Evolutionary conservation across 1,140 invertebrate genomes (phyloP).

Genomic region (Notospermus geniculatus): DNA sequence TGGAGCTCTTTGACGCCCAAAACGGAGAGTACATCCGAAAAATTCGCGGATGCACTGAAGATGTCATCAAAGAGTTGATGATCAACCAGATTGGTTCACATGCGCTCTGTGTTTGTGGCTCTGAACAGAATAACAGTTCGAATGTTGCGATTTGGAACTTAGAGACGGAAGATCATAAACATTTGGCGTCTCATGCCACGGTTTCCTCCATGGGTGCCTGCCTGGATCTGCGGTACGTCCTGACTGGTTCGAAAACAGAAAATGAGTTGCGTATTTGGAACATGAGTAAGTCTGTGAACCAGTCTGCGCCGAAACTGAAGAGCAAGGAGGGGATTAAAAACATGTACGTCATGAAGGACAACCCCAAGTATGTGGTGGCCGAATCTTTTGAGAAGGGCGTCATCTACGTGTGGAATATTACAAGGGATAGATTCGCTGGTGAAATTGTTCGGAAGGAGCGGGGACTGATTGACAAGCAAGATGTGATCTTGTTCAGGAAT

Average conservation of each 20-base stretch:
- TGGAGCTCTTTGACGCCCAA: conserved; percentile 47
- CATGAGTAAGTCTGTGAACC: conserved; percentile 42
- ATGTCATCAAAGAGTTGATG: conserved; percentile 36
- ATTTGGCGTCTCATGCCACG: conserved; percentile 46
- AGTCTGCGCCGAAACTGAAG: conserved; percentile 40
- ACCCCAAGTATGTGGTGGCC: conserved; percentile 48
- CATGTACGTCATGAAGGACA: conserved; percentile 44
- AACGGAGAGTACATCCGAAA: conserved; percentile 44
- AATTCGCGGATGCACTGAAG: conserved; percentile 45
- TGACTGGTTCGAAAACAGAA: conserved; percentile 42
- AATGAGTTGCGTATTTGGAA: conserved; percentile 48
- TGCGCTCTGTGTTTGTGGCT: conserved; percentile 39
- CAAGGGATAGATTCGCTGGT: conserved; percentile 39
- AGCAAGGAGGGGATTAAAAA: conserved; percentile 37
- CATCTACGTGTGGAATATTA: conserved; percentile 50
- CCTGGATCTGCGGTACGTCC: conserved; percentile 41
- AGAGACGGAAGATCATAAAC: conserved; percentile 55
- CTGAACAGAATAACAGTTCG: conserved; percentile 36
- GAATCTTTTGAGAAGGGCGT: conserved; percentile 46
- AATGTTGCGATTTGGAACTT: conserved; percentile 53
- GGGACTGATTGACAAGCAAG: conserved; percentile 37
- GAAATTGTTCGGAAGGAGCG: conserved; percentile 41
- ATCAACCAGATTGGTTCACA: conserved; percentile 46
- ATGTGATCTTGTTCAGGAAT: conserved; percentile 45
- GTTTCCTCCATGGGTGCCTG: conserved; percentile 40